Evolutionary conservation across 2,797 vertebrate species (phyloP).

Genomic region (Mionectes olivaceus): DNA sequence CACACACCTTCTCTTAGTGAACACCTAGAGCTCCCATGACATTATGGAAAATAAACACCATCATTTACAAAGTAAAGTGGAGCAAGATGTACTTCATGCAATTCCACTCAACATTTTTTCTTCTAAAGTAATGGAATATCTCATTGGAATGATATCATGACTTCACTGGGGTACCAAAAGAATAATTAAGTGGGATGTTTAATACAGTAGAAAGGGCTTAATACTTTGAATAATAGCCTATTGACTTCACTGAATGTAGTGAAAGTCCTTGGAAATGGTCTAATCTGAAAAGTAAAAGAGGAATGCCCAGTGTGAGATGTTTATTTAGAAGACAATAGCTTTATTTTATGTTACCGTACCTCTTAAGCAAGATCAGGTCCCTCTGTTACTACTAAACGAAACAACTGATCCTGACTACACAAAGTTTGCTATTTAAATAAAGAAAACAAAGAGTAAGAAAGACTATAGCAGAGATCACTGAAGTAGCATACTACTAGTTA

Average conservation of each 20-base stretch:
- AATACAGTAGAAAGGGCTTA: neutral
- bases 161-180: neutral
- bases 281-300: neutral
- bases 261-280: neutral
- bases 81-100: neutral
- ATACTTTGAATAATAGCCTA: neutral
- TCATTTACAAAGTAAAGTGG: neutral
- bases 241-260: neutral
- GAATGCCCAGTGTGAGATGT: neutral
- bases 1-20: neutral
- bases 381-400: neutral
- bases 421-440: neutral
- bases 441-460: neutral
- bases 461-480: neutral
- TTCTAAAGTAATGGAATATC: neutral
- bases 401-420: neutral
- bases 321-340: neutral
- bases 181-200: neutral
- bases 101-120: neutral
- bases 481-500: neutral
- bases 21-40: neutral
- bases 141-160: neutral
- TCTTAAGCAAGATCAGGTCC: neutral
- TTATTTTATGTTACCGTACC: neutral
- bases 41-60: neutral